Percentiles rank a stretch among this genome's conserved stretches.
Conservation (phyloP, 2,888 invertebrate species). For the Rhingia campestris region DNA sequence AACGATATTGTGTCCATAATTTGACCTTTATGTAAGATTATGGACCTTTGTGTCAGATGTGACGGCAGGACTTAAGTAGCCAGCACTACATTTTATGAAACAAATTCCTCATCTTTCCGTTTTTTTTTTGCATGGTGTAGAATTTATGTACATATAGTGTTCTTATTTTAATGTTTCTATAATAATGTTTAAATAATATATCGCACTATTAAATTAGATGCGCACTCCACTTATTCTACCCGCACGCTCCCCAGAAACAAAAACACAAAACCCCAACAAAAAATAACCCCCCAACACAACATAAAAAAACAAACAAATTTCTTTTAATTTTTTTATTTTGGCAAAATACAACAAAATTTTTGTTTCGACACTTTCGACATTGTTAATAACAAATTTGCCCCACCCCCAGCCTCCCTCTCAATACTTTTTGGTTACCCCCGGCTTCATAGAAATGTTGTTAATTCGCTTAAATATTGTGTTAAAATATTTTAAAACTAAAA, state of each 20-base stretch:
- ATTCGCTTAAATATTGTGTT: conserved; percentile 40
- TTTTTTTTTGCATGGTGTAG: background rate
- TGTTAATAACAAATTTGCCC: conserved; percentile 26
- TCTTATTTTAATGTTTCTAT: background rate
- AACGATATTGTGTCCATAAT: too few relatives aligned
- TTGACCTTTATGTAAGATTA: too few relatives aligned
- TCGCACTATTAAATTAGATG: conserved; percentile 12
- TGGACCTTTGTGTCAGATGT: too few relatives aligned
- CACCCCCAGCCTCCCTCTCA: background rate
- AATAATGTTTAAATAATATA: background rate
- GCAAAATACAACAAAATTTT: background rate
- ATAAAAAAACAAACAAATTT: background rate
- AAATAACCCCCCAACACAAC: conserved; percentile 1
- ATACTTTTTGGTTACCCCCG: conserved; percentile 6
- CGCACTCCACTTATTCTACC: conserved; percentile 27
- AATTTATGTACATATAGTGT: conserved; percentile 1
- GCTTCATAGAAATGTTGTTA: conserved; percentile 54
- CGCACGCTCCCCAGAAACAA: conserved; percentile 22
- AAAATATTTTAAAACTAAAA: conserved; percentile 9
- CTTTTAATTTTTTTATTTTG: background rate
- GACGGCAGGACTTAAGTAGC: too few relatives aligned
- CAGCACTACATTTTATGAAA: conserved; percentile 18
- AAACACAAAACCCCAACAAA: background rate
- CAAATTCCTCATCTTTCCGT: conserved; percentile 8
- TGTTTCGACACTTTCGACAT: conserved; percentile 12